Percentiles rank a stretch among this genome's conserved stretches.
Conservation (phyloP, 2,888 invertebrate species). For the Apocheima hispidaria region DNA sequence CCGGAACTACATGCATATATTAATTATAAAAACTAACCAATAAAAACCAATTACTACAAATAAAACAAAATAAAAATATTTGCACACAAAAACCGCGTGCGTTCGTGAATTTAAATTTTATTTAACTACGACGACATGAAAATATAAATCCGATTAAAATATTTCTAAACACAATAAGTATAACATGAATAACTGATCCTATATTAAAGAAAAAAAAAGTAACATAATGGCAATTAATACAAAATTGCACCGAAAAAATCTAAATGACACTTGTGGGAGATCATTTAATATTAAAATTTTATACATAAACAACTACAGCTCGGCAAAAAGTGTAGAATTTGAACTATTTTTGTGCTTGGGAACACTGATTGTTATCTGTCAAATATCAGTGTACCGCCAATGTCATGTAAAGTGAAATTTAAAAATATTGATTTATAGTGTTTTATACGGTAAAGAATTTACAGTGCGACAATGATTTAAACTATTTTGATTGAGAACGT, state of each 20-base stretch:
- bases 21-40: too few relatives aligned
- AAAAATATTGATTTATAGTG: too few relatives aligned
- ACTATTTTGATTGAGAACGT: too few relatives aligned
- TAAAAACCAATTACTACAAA: too few relatives aligned
- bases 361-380: background rate
- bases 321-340: background rate
- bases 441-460: too few relatives aligned
- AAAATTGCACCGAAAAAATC: slow-evolving; percentile 54
- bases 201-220: slow-evolving; percentile 1
- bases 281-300: slow-evolving; percentile 45
- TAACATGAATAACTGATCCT: slow-evolving; percentile 7
- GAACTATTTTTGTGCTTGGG: background rate
- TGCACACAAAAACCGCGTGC: slow-evolving; percentile 9
- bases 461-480: too few relatives aligned
- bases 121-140: slow-evolving; percentile 1
- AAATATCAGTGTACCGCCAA: background rate
- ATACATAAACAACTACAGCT: slow-evolving; percentile 4
- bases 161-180: slow-evolving; percentile 1
- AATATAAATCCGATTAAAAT: slow-evolving; percentile 3
- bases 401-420: background rate
- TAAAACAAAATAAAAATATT: background rate
- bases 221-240: slow-evolving; percentile 51
- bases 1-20: too few relatives aligned
- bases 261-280: slow-evolving; percentile 61
- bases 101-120: background rate